Evolutionary conservation across 2,113 vertebrate species (phyloP).

Genomic region (Peromyscus maniculatus): DNA sequence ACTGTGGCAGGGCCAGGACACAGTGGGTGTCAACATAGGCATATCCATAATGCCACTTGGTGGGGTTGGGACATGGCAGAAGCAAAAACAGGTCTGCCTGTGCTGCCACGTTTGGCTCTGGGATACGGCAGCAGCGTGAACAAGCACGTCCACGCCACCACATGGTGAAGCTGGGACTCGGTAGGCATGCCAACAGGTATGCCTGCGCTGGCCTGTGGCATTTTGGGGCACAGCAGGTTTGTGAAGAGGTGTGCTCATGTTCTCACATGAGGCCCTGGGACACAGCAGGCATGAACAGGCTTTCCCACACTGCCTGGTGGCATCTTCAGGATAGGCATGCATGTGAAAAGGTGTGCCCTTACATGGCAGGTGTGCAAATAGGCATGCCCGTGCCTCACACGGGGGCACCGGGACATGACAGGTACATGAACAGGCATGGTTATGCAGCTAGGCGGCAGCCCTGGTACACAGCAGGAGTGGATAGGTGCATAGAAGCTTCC

Average conservation of each 20-base stretch:
- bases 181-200: not conserved
- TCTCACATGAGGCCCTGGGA: not conserved
- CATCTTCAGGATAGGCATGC: not conserved
- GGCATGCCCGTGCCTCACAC: not conserved
- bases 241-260: not conserved
- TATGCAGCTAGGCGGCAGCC: no score
- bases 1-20: not conserved
- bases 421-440: not conserved
- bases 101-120: not conserved
- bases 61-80: not conserved
- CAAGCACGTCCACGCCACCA: not conserved
- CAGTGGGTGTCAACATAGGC: not conserved
- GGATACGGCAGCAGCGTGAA: not conserved
- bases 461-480: not conserved
- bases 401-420: not conserved
- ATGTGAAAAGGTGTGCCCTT: not conserved
- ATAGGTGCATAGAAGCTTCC: not conserved
- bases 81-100: not conserved
- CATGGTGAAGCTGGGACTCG: not conserved
- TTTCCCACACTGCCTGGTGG: not conserved
- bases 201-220: not conserved
- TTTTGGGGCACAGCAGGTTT: not conserved
- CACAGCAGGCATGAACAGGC: not conserved
- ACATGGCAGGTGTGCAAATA: not conserved
- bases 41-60: not conserved